phyloP scores from a whole-genome alignment of 2,888 invertebrate species.

The Antheraea yamamai region DNA sequence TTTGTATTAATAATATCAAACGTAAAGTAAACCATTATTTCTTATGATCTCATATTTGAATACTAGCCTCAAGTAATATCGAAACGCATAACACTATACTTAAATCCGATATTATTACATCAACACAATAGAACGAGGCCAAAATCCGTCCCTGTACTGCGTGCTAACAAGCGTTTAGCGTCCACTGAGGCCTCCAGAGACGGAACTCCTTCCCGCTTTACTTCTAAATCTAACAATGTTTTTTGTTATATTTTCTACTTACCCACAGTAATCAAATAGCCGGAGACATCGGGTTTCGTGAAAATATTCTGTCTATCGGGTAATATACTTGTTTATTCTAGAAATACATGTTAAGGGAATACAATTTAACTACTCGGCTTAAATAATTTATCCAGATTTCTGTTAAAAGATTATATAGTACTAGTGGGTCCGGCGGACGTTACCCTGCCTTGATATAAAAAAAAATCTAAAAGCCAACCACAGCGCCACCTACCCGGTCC shows the following conservation, averaged over 20 bases:
- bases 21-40: too few relatives aligned
- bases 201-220: slow-evolving; percentile 53
- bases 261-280: slow-evolving; percentile 44
- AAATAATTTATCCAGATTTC: too few relatives aligned
- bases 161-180: slow-evolving; percentile 83
- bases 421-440: too few relatives aligned
- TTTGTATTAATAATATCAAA: too few relatives aligned
- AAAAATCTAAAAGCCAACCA: too few relatives aligned
- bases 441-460: too few relatives aligned
- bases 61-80: too few relatives aligned
- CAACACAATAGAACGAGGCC: slow-evolving; percentile 35
- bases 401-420: too few relatives aligned
- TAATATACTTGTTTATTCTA: slow-evolving; percentile 6
- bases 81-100: not conserved
- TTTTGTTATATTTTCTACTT: slow-evolving; percentile 23
- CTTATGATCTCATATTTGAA: too few relatives aligned
- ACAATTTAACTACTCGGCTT: too few relatives aligned
- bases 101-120: not conserved
- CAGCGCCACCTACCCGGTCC: too few relatives aligned
- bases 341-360: not conserved
- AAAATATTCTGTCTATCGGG: slow-evolving; percentile 3
- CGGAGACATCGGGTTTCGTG: slow-evolving; percentile 23
- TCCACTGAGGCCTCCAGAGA: slow-evolving; percentile 54
- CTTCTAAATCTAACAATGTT: slow-evolving; percentile 64
- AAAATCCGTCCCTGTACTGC: slow-evolving; percentile 62